Evolutionary conservation across 2,888 invertebrate genomes (phyloP), one percentile per base, ranked within the genome.

Genomic region (Orthonevra nobilis): DNA sequence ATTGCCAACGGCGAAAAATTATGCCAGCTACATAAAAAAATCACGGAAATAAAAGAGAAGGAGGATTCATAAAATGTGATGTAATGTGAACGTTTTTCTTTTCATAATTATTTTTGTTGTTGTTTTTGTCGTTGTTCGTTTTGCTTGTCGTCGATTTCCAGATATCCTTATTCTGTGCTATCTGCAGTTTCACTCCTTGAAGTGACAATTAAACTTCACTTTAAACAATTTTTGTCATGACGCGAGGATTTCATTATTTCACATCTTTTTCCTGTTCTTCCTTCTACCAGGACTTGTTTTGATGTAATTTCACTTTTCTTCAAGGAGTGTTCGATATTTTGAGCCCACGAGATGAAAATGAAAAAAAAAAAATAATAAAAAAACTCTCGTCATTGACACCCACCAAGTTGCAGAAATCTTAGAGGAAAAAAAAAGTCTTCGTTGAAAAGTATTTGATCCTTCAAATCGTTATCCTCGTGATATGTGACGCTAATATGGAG

Each of bases 141-240:
- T n/a, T n/a, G n/a, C n/a, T n/a, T n/a, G 10, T 38, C 30, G 69
- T 40, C 70, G 75, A 63, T 63, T 75, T 30, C 12, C 42, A 58
- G 44, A 46, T 66, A 77, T 77, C 58, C 60, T 64, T 70, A 72
- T 32, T 36, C 46, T 58, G 20, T 60, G 46, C 77, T 72, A 77
- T 77, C 72, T 77, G 64, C 64, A 77, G 64, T 50, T 72, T 60
- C 52, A 70, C 60, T 77, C 42, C 50, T 54, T 66, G 52, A 70
- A 60, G 58, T 72, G 77, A 77, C 77, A 77, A 77, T 70, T 77
- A 64, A 77, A 77, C 70, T 77, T 77, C 64, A 77, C 70, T 77
- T 77, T 58, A 70, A 70, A 77, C 64, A 52, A 54, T 70, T 77
- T 77, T 54, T 48, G 58, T 36, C 56, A 52, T 60, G 50, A 69